Base-by-base conservation (phyloP, 2,888 invertebrate genomes). In the Agrotis puta region DNA sequence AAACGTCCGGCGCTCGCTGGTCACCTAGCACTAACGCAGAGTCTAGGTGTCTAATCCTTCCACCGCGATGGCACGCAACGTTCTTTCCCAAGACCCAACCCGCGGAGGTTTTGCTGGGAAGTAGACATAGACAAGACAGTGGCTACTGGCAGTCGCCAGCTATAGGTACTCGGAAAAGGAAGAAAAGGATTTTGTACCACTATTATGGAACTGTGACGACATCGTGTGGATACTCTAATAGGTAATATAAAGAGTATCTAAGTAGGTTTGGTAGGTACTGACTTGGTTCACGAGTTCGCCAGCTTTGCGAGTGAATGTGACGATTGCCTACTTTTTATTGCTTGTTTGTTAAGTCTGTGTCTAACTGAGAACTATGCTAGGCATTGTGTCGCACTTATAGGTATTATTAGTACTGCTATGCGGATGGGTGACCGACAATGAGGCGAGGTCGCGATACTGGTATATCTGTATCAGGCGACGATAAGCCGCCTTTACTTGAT, bases 391-490 rank as follows among this genome's bases (percentile, higher is more conserved):
- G 33, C 20, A 7, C 6, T 9, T 64, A 11, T 57, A 72, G 22
- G 64, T 72, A 58, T 57, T 50, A n/a, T 22, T 58, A 39, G 39
- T 73, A 72, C 64, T 70, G 77, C 61, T 70, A 64, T 43, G 77
- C 56, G 64, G 56, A 64, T 65, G 39, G 61, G 54, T 71, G 71
- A 76, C 71, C 77, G 76, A 77, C 77, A 76, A 51, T 58, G 45
- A 65, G 64, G 57, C 62, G 68, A 79, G 64, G 77, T 74, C 39
- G 64, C 53, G 61, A 57, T 64, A 73, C 62, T 48, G 43, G 43
- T 77, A 50, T 57, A 62, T 64, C 45, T 51, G 24, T 78, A 73
- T 68, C 54, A 72, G 59, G 51, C 57, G 18, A 62, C 53, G 61
- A 68, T 78, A 78, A 64, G 27, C 59, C 0, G 58, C 48, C 53